Base-by-base conservation (phyloP, 1,140 invertebrate species). In the Euura saliciscinereae region DNA sequence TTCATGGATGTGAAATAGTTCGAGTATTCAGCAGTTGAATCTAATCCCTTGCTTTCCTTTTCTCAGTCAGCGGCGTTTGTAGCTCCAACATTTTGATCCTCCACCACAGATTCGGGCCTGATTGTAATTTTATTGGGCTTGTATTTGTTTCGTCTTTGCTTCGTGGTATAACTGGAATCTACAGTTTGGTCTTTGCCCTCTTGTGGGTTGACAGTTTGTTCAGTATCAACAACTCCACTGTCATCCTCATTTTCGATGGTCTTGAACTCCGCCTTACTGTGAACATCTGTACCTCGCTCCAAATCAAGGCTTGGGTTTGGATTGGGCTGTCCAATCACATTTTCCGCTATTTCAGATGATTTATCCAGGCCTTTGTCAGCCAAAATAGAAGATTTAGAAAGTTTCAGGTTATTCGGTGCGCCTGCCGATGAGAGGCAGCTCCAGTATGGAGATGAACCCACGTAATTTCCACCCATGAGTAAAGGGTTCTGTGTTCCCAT, bases 151-250 rank as follows among this genome's bases (percentile, higher is more conserved):
- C 8, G 51, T 59, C 51, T 59, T 5, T n/a, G 51, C 5, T 5
- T 59, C n/a, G n/a, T 8, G 8, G 8, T 59, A 59, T 59, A 59
- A 8, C n/a, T 59, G 51, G 51, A 59, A 59, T n/a, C 51, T 10
- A 59, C 51, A 59, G 51, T 59, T 59, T 59, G 51, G n/a, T 59
- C 51, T 59, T 59, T 59, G 51, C 8, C n/a, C n/a, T 59, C 51
- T 59, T 59, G 8, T 59, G 51, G 51, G n/a, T 5, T n/a, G 8
- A 2, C 51, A 10, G 51, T n/a, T n/a, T n/a, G n/a, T n/a, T n/a
- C n/a, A n/a, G n/a, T n/a, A n/a, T n/a, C n/a, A n/a, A n/a, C 2
- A 59, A 10, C 51, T 59, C 51, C 51, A 10, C 5, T 59, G n/a
- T 10, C 51, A 59, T 59, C 51, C n/a, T 59, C n/a, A 59, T 59